Conservation (phyloP, 2,888 invertebrate species). For the Zeuzera pyrina region DNA sequence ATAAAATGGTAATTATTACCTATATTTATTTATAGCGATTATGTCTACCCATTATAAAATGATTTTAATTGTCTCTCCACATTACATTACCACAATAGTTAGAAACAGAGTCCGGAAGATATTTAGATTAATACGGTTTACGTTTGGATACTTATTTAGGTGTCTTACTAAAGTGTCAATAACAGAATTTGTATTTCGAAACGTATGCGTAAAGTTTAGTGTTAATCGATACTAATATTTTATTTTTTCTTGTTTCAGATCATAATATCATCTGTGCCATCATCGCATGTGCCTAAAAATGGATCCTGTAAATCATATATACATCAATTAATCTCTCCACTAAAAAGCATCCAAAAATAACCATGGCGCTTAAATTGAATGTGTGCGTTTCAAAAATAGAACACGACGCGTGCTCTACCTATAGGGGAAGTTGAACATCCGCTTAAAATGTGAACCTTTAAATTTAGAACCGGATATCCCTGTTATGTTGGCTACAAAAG, state of each 20-base stretch:
- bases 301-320: slow-evolving; percentile 2
- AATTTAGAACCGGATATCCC: slow-evolving; percentile 41
- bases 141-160: no score
- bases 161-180: no score
- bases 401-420: slow-evolving; percentile 15
- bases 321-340: slow-evolving; percentile 26
- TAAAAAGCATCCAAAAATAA: slow-evolving; percentile 34
- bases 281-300: slow-evolving; percentile 9
- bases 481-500: slow-evolving; percentile 32
- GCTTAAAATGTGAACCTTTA: slow-evolving; percentile 52
- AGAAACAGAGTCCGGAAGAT: no score
- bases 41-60: no score
- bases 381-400: slow-evolving; percentile 33
- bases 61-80: no score
- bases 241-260: slow-evolving; percentile 22
- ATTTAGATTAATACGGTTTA: no score
- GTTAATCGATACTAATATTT: no score
- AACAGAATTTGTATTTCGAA: no score
- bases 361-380: slow-evolving; percentile 45
- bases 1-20: no score
- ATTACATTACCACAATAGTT: no score
- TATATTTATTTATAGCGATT: no score
- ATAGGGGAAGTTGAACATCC: slow-evolving; percentile 43
- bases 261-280: slow-evolving; percentile 4
- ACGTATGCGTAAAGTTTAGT: no score